Conservation (phyloP, 2,797 vertebrate genomes). For the Pantherophis alleghaniensis region DNA sequence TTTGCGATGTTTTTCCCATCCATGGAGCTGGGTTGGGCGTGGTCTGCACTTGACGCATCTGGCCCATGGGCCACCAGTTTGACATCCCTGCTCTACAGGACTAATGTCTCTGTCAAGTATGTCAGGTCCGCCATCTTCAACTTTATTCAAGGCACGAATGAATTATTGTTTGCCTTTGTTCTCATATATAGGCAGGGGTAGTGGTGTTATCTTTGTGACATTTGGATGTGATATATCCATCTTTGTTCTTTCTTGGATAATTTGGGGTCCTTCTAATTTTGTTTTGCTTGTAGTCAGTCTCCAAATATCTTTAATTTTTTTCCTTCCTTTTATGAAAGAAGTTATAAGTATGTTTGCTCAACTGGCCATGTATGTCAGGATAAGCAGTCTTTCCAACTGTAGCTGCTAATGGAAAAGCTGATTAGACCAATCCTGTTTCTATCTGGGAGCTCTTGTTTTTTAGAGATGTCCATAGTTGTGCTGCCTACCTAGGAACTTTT, state of each 20-base stretch:
- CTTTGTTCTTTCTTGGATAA: background rate
- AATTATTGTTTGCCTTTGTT: slow-evolving; percentile 68
- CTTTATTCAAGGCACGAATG: slow-evolving; percentile 70
- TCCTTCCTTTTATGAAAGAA: background rate
- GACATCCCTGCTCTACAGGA: too few species aligned
- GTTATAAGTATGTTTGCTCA: background rate
- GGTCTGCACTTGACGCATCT: too few species aligned
- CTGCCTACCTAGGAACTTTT: background rate
- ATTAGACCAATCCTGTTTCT: background rate
- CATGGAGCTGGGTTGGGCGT: too few species aligned
- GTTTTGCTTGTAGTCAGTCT: background rate
- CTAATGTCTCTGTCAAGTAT: too few species aligned
- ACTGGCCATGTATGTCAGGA: background rate
- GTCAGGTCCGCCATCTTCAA: background rate
- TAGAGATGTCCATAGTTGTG: background rate
- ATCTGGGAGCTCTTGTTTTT: background rate
- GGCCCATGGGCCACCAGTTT: too few species aligned
- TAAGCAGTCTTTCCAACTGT: background rate
- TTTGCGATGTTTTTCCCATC: too few species aligned
- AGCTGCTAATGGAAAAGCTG: background rate
- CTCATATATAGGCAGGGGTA: slow-evolving; percentile 41
- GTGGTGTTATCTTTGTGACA: background rate
- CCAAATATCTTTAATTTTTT: background rate
- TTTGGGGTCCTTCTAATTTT: background rate
- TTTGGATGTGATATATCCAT: background rate